Percentiles rank a stretch among this genome's conserved stretches.
Evolutionary conservation across 2,888 invertebrate genomes (phyloP).

Genomic region (Selenia dentaria): DNA sequence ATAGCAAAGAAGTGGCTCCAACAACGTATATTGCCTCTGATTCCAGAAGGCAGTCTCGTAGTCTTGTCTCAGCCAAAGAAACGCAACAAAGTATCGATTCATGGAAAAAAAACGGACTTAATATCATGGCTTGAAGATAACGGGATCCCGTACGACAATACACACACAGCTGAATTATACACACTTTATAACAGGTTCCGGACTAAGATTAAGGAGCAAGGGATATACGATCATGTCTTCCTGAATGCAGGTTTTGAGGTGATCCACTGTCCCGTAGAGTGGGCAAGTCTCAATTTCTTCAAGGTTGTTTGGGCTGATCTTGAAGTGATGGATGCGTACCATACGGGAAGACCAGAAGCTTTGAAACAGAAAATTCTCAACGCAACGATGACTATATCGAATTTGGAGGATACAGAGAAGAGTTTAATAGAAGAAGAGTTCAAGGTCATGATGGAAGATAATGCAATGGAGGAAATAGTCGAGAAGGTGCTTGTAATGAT

Average conservation of each 20-base stretch:
- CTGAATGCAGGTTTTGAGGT: conserved; percentile 13
- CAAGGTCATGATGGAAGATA: conserved; percentile 20
- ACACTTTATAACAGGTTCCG: conserved; percentile 11
- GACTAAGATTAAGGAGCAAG: neutral
- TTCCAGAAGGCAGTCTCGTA: conserved; percentile 10
- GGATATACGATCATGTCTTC: conserved; percentile 24
- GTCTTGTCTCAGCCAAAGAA: conserved; percentile 11
- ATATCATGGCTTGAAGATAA: conserved; percentile 16
- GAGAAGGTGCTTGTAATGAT: conserved; percentile 24
- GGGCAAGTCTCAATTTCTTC: conserved; percentile 18
- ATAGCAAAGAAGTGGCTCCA: conserved; percentile 22
- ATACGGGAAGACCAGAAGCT: neutral
- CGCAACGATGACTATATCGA: neutral
- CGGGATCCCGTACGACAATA: conserved; percentile 7
- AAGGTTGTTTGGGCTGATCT: conserved; percentile 2
- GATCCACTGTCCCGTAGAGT: conserved; percentile 13
- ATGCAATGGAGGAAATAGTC: conserved; percentile 15
- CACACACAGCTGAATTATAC: conserved; percentile 19
- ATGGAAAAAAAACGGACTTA: neutral
- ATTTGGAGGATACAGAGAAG: conserved; percentile 1
- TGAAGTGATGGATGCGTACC: conserved; percentile 3
- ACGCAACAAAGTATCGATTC: conserved; percentile 1
- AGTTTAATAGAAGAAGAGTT: conserved; percentile 15
- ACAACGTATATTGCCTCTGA: conserved; percentile 4
- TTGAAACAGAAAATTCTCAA: conserved; percentile 12